Evolutionary conservation across 2,888 invertebrate genomes (phyloP).

Genomic region (Hypena proboscidalis): DNA sequence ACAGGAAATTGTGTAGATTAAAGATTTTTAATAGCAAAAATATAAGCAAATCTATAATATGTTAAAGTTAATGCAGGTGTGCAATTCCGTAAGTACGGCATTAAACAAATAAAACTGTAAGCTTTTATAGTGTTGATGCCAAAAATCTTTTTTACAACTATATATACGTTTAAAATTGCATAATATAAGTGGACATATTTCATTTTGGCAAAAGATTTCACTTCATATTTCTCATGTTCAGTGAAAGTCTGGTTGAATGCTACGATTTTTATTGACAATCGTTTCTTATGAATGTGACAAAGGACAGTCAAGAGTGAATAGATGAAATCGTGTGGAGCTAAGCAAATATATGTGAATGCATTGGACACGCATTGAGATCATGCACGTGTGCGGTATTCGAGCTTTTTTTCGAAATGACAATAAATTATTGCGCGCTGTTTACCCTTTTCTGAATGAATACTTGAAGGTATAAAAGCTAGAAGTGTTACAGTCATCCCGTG

Average conservation of each 20-base stretch:
- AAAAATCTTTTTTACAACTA: no score
- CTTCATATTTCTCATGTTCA: no score
- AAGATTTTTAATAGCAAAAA: no score
- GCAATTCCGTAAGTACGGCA: no score
- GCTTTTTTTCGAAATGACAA: conserved; percentile 54
- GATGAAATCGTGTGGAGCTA: conserved; percentile 44
- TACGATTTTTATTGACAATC: conserved; percentile 16
- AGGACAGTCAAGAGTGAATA: conserved; percentile 50
- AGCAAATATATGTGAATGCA: conserved; percentile 70
- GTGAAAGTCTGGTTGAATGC: conserved; percentile 19
- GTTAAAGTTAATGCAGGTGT: no score
- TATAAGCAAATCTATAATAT: no score
- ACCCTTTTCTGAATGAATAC: conserved; percentile 44
- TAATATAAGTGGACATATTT: no score
- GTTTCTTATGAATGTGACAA: conserved; percentile 26
- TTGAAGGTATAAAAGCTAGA: conserved; percentile 23
- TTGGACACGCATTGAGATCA: conserved; percentile 60
- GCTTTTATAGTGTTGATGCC: no score
- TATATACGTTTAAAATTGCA: no score
- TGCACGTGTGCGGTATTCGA: conserved; percentile 70
- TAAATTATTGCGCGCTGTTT: conserved; percentile 68
- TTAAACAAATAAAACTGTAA: no score
- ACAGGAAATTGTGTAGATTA: no score
- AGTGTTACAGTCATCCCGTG: conserved; percentile 5
- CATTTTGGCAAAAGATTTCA: no score